Percentiles rank a stretch among this genome's conserved stretches.
Conservation (phyloP, 1,140 invertebrate species). For the Papilio xuthus region DNA sequence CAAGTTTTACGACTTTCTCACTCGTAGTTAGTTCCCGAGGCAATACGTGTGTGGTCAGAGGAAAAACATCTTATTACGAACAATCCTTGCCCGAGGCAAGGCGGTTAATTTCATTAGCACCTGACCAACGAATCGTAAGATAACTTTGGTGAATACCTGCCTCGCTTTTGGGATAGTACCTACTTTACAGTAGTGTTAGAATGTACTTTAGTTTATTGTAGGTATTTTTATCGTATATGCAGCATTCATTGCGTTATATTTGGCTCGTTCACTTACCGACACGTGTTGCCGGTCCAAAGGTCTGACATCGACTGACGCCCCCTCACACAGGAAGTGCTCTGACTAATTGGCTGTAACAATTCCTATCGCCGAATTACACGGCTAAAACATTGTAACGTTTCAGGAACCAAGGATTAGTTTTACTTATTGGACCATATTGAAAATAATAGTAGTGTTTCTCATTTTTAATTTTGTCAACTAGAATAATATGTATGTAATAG, state of each 20-base stretch:
- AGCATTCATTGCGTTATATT: too few species aligned
- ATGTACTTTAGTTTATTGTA: background rate
- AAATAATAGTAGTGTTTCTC: background rate
- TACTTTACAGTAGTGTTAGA: background rate
- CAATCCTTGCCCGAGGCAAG: conserved; percentile 64
- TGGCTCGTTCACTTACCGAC: too few species aligned
- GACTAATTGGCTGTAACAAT: too few species aligned
- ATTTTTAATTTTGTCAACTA: background rate
- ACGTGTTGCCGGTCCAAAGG: too few species aligned
- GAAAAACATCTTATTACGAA: conserved; percentile 75
- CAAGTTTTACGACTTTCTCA: conserved; percentile 21
- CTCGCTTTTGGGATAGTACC: background rate
- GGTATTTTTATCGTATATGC: too few species aligned
- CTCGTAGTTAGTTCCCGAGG: conserved; percentile 47
- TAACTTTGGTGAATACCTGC: conserved; percentile 69
- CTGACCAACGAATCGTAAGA: conserved; percentile 79
- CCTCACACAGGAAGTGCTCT: too few species aligned
- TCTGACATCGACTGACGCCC: too few species aligned
- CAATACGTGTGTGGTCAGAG: conserved; percentile 70
- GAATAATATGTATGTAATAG: background rate
- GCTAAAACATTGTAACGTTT: too few species aligned
- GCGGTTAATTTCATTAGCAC: conserved; percentile 79
- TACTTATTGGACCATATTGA: too few species aligned
- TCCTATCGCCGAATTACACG: too few species aligned
- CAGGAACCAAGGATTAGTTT: too few species aligned